phyloP scores from a whole-genome alignment of 2,888 invertebrate species.

The Acrocyrtus sp. region DNA sequence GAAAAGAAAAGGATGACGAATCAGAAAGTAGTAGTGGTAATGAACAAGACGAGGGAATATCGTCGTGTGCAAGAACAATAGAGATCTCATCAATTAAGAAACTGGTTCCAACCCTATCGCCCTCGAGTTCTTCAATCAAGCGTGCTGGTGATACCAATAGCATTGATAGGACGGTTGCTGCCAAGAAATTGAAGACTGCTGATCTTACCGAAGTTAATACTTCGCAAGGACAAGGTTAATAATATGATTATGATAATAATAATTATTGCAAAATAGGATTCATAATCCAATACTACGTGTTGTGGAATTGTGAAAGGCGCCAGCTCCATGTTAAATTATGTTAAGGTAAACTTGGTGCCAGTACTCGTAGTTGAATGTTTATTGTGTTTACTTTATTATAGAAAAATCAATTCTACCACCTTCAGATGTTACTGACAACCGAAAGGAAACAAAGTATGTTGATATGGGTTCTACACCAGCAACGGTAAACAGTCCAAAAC shows the following conservation, averaged over 20 bases:
- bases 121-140: slow-evolving; percentile 29
- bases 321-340: too few relatives aligned
- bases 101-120: slow-evolving; percentile 28
- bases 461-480: neutral
- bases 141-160: slow-evolving; percentile 29
- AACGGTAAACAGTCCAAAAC: neutral
- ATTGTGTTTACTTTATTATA: too few relatives aligned
- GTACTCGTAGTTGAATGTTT: too few relatives aligned
- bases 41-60: slow-evolving; percentile 48
- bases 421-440: too few relatives aligned
- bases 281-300: too few relatives aligned
- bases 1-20: slow-evolving; percentile 58
- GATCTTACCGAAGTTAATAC: neutral
- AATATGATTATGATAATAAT: too few relatives aligned
- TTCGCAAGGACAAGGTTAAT: neutral
- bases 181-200: slow-evolving; percentile 41
- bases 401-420: too few relatives aligned
- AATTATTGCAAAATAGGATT: too few relatives aligned
- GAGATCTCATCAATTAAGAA: slow-evolving; percentile 50
- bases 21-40: slow-evolving; percentile 33
- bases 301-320: too few relatives aligned
- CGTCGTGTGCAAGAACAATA: slow-evolving; percentile 57
- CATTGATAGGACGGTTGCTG: slow-evolving; percentile 12
- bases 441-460: neutral
- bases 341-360: too few relatives aligned